Conservation (phyloP, 2,888 invertebrate species). For the Lepidonotus clava region DNA sequence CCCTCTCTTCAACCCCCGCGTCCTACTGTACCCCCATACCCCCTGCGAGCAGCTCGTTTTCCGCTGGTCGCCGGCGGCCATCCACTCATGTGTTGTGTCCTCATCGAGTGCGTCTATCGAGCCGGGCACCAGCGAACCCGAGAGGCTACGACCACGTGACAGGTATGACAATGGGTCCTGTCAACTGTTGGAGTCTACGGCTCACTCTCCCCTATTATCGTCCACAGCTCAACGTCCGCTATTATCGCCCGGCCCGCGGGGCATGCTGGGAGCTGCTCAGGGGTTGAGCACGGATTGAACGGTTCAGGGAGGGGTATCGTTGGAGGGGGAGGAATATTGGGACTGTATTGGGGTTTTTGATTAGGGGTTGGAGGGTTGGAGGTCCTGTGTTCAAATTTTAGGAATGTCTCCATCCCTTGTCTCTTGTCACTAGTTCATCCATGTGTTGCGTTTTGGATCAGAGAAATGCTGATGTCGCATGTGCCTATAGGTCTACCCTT, state of each 20-base stretch:
- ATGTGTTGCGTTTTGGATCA: too few relatives aligned
- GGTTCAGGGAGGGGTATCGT: not conserved
- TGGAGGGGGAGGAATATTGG: not conserved
- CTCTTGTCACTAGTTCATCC: too few relatives aligned
- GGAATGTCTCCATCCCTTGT: too few relatives aligned
- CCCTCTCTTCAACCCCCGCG: too few relatives aligned
- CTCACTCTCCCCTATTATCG: constrained; percentile 19
- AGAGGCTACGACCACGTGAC: not conserved
- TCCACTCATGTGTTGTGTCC: not conserved
- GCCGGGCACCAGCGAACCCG: not conserved
- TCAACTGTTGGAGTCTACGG: too few relatives aligned
- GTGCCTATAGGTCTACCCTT: too few relatives aligned
- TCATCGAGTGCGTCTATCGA: not conserved
- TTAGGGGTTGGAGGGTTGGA: not conserved
- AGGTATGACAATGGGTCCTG: constrained; percentile 53
- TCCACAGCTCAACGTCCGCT: constrained; percentile 29
- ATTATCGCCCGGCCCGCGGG: not conserved
- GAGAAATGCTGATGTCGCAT: too few relatives aligned
- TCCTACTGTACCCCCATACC: not conserved
- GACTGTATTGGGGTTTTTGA: not conserved
- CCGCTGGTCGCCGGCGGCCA: not conserved
- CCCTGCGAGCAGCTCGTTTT: not conserved
- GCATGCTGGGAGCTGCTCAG: not conserved
- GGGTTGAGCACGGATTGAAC: not conserved
- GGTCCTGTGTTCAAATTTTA: not conserved